Base-by-base conservation (phyloP, 2,113 vertebrate genomes). In the Zeus faber region DNA sequence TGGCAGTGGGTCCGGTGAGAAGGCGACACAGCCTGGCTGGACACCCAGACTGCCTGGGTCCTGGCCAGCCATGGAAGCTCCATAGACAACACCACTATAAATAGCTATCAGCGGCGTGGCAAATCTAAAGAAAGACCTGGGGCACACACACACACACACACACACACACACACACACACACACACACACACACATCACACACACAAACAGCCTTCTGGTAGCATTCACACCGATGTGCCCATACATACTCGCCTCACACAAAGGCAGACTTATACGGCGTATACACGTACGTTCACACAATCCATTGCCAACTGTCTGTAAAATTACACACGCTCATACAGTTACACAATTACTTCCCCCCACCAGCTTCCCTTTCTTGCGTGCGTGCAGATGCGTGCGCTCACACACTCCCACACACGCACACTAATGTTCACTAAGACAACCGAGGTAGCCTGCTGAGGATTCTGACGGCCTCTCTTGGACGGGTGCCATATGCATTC, bases 401-500 rank as follows among this genome's bases (percentile, higher is more conserved):
- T 14, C 14, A 37, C 49, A 61, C 39, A 45, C 60, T 64, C 59
- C 44, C 52, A 62, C 52, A 65, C 25, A 73, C 65, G 71, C 66
- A 67, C 70, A 71, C 66, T 75, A 78, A 65, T 73, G 65, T 74
- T 87, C 83, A 71, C 85, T 87, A 82, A 88, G 88, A 88, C 86
- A 88, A 88, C 87, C 71, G 52, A 69, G 78, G 58, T 65, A 67
- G 85, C 83, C 76, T 85, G 81, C 81, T 81, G 79, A 80, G 76
- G 76, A 83, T 73, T 80, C 74, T 78, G 80, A 76, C 67, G 74
- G 86, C 79, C 82, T 82, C 67, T 85, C 60, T 88, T 91, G 89
- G 88, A 86, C 46, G 1, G 18, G 63, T 25, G 83, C 89, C 86
- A 88, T 77, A 70, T 61, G 79, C 85, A 89, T 90, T 89, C 85